Conservation (phyloP, 2,888 invertebrate genomes). For the Cheilosia vulpina region DNA sequence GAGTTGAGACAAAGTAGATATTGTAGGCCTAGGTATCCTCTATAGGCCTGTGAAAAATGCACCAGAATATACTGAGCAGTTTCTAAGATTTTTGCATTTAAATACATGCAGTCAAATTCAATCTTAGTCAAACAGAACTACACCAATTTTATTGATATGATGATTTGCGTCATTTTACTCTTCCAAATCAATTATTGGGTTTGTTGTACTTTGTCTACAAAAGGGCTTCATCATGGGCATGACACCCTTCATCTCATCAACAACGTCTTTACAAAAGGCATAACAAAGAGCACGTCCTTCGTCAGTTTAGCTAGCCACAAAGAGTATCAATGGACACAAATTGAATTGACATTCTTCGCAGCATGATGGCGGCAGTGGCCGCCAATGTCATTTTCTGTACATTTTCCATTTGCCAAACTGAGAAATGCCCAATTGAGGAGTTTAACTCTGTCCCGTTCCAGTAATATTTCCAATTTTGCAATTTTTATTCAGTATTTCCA, state of each 20-base stretch:
- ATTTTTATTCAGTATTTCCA: conserved; percentile 21
- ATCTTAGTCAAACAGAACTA: too few relatives aligned
- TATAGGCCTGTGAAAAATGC: too few relatives aligned
- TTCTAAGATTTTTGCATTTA: too few relatives aligned
- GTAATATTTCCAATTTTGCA: conserved; percentile 53
- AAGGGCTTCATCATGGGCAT: too few relatives aligned
- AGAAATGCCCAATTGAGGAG: conserved; percentile 52
- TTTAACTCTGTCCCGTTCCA: conserved; percentile 15
- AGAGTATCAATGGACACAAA: conserved; percentile 49
- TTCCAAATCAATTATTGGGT: conserved; percentile 4
- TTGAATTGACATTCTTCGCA: conserved; percentile 57
- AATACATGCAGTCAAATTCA: too few relatives aligned
- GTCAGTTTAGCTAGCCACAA: background rate
- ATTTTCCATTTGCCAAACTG: conserved; percentile 32
- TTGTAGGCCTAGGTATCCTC: too few relatives aligned
- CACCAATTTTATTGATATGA: background rate
- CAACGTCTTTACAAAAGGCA: too few relatives aligned
- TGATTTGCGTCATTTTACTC: conserved; percentile 8
- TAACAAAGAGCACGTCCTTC: conserved; percentile 23
- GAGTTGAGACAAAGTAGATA: too few relatives aligned
- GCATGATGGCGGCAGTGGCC: conserved; percentile 17
- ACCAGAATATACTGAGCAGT: too few relatives aligned
- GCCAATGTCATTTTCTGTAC: conserved; percentile 36
- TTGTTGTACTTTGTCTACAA: conserved; percentile 13
- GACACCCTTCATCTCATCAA: too few relatives aligned